A percentile compares a stretch with the other conserved stretches of the same genome.
phyloP scores from a whole-genome alignment of 2,888 invertebrate species.

The Coelogynopora nodosa region DNA sequence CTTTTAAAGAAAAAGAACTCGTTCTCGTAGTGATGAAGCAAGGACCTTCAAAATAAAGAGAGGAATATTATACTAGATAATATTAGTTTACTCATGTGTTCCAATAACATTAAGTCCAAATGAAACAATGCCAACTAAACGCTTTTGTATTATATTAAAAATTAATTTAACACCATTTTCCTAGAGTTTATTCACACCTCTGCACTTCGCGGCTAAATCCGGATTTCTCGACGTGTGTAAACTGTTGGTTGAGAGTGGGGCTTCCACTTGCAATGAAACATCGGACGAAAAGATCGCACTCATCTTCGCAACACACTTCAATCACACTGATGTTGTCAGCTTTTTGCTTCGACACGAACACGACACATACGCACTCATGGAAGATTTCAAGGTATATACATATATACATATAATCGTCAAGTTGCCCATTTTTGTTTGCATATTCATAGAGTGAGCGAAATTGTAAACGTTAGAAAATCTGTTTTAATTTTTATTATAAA shows the following conservation, averaged over 20 bases:
- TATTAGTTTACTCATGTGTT: no score
- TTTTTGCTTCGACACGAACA: slow-evolving; percentile 95
- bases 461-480: no score
- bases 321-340: slow-evolving; percentile 88
- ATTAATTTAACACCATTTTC: neutral
- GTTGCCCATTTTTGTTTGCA: no score
- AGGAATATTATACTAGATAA: no score
- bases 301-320: slow-evolving; percentile 95
- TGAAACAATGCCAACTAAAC: neutral
- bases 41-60: no score
- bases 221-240: slow-evolving; percentile 92
- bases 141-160: neutral
- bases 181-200: slow-evolving; percentile 60
- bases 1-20: no score
- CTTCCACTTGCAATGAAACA: slow-evolving; percentile 77
- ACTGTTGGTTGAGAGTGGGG: slow-evolving; percentile 87
- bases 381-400: slow-evolving; percentile 78
- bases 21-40: no score
- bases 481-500: no score
- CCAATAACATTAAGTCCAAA: no score
- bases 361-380: slow-evolving; percentile 92
- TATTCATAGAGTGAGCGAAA: no score
- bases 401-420: no score
- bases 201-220: slow-evolving; percentile 59
- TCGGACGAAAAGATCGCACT: slow-evolving; percentile 93